Evolutionary conservation across 2,888 invertebrate species (phyloP).

Genomic region (Pyrocoelia pectoralis): DNA sequence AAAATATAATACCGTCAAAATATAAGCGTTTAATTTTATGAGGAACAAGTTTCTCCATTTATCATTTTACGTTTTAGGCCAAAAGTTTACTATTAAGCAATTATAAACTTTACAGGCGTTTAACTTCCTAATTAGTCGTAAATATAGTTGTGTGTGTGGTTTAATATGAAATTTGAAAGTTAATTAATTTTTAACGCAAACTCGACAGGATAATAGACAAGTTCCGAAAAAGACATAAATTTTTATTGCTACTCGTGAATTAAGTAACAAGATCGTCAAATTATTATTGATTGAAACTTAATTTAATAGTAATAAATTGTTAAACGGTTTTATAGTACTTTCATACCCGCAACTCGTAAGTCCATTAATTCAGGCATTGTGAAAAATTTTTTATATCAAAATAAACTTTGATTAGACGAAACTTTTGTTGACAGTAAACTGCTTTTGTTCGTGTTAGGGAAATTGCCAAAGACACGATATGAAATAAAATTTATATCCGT

Average conservation of each 20-base stretch:
- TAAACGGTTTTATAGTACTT: too few species aligned
- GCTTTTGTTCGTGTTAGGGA: not conserved
- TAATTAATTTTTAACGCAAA: not conserved
- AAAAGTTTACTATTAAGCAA: slow-evolving; percentile 1
- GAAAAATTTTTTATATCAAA: too few species aligned
- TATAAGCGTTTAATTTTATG: not conserved
- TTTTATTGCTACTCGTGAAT: too few species aligned
- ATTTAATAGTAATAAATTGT: too few species aligned
- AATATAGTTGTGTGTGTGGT: not conserved
- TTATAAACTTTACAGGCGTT: slow-evolving; percentile 1
- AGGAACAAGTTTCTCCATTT: not conserved
- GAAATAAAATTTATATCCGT: not conserved
- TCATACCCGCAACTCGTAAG: too few species aligned
- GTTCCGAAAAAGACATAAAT: too few species aligned
- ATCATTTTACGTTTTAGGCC: not conserved
- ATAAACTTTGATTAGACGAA: too few species aligned
- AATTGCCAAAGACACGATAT: slow-evolving; percentile 1
- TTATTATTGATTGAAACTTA: too few species aligned
- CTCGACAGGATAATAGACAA: too few species aligned
- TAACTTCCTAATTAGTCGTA: slow-evolving; percentile 1
- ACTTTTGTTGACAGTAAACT: not conserved
- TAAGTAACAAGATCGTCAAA: too few species aligned
- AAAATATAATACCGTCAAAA: too few species aligned
- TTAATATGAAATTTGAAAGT: not conserved
- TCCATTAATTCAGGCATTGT: too few species aligned